Evolutionary conservation across 1,140 invertebrate genomes (phyloP).

Genomic region (Vanessa tameamea): DNA sequence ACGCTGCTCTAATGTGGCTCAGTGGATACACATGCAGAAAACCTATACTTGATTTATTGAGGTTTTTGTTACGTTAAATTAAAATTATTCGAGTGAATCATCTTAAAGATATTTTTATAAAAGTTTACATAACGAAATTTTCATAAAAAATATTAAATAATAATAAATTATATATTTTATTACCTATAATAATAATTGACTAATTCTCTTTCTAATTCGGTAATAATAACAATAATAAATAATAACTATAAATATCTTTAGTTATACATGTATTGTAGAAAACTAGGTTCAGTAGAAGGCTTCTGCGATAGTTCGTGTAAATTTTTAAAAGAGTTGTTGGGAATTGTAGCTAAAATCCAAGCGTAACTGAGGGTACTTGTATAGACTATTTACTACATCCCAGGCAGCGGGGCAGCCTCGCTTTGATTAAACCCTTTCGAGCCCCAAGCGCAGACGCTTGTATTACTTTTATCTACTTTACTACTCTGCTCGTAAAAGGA

Average conservation of each 20-base stretch:
- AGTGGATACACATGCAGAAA: too few relatives aligned
- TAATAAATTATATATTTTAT: too few relatives aligned
- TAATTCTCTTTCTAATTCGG: too few relatives aligned
- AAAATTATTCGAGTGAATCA: too few relatives aligned
- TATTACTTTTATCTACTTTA: constrained; percentile 63
- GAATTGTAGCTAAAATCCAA: constrained; percentile 6
- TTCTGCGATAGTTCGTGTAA: background rate
- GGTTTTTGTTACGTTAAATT: too few relatives aligned
- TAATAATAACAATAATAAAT: too few relatives aligned
- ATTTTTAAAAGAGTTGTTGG: constrained; percentile 3
- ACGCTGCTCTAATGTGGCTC: background rate
- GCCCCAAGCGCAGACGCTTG: constrained; percentile 41
- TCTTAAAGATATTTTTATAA: too few relatives aligned
- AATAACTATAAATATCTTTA: too few relatives aligned
- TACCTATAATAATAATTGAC: too few relatives aligned
- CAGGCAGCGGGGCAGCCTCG: constrained; percentile 42
- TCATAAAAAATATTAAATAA: too few relatives aligned
- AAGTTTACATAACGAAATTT: too few relatives aligned
- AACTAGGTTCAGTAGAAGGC: background rate
- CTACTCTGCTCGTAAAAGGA: constrained; percentile 51
- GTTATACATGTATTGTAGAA: background rate
- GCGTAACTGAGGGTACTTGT: constrained; percentile 17
- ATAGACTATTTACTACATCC: constrained; percentile 55
- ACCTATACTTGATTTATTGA: too few relatives aligned
- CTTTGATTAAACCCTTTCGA: constrained; percentile 68